Evolutionary conservation across 2,113 vertebrate species (phyloP), one percentile per base, ranked within the genome.

Genomic region (Grammomys dolichurus): DNA sequence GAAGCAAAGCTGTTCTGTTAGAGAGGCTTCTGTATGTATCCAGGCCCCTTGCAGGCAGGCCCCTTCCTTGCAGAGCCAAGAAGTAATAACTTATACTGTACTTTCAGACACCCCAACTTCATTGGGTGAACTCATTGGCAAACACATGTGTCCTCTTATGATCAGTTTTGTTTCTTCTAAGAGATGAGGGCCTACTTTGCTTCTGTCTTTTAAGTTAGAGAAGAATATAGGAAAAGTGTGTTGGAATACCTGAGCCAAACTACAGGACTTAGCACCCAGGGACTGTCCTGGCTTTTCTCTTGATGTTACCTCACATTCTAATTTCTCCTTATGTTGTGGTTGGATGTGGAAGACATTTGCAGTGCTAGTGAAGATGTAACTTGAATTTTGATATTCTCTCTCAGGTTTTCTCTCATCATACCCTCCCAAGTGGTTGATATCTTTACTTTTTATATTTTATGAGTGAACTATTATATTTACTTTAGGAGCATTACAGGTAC

Each of bases 41-140:
- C 2, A 9, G 33, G 56, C 3, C n/a, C 19, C 7, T 5, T n/a
- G 28, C 4, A 7, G n/a, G 3, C 3, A 12, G 33, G 2, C 2
- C 2, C 58, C 2, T 11, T 65, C 22, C 36, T 2, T 33, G 24
- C 63, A 54, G 78, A 22, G 22, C 69, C 63, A 26, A 93, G 48
- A 22, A 67, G 56, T 3, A 24, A 12, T 26, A 17, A 1, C 11
- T 2, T 63, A 2, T 4, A 5, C 3, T 0, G 4, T 28, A 7
- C 9, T 87, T 93, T 84, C 36, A 12, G 75, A 63, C 36, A 54
- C 89, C 20, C 22, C 72, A 69, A 33, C 54, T 28, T n/a, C 7
- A 54, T 3, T 3, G 10, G 73, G 28, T 40, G 60, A 56, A 36
- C 22, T 51, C 51, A 17, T 56, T 31, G 22, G 19, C 7, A 12